Evolutionary conservation across 2,888 invertebrate species (phyloP), one percentile per base, ranked within the genome.

Genomic region (Neuroscelio doddi): DNA sequence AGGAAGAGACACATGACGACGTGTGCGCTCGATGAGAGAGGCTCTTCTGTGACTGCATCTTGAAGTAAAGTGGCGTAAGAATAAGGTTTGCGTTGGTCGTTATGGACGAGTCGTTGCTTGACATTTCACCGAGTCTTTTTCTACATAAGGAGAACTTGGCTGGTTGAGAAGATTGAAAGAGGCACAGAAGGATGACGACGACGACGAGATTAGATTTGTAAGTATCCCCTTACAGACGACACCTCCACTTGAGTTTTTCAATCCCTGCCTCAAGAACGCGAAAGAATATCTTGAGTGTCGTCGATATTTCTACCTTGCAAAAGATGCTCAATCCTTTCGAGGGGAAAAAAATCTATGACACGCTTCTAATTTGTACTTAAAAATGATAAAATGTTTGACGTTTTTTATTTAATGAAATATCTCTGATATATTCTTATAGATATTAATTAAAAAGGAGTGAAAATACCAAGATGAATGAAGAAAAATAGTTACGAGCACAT

Each of bases 1-100:
- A 58, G 62, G 56, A 61, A 64, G 73, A 74, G 73, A 74, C 74
- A n/a, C 73, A 75, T 72, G 71, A 53, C 66, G 56, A 70, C 49
- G 66, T 59, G 69, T 67, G 61, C 68, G 65, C 49, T 57, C 46
- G 59, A 64, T 59, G 61, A 62, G 58, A 44, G 69, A 62, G 64
- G 65, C 71, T 75, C 76, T 76, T 71, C 64, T 71, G 73, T 68
- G 72, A 68, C 79, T 76, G 77, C 78, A 80, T 80, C 79, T 81
- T 77, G 77, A 79, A 76, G 73, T 73, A 81, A 79, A 82, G 83
- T 81, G 76, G 82, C 80, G 81, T 82, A 84, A 84, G 84, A 83
- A 83, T 84, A 83, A 84, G 82, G 82, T 83, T 83, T 82, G 75
- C 78, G 71, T 72, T 74, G 71, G 56, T 50, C 58, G 72, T 72